A percentile compares a stretch with the other conserved stretches of the same genome.
Evolutionary conservation across 2,113 vertebrate species (phyloP).

Genomic region (Xenopus tropicalis): DNA sequence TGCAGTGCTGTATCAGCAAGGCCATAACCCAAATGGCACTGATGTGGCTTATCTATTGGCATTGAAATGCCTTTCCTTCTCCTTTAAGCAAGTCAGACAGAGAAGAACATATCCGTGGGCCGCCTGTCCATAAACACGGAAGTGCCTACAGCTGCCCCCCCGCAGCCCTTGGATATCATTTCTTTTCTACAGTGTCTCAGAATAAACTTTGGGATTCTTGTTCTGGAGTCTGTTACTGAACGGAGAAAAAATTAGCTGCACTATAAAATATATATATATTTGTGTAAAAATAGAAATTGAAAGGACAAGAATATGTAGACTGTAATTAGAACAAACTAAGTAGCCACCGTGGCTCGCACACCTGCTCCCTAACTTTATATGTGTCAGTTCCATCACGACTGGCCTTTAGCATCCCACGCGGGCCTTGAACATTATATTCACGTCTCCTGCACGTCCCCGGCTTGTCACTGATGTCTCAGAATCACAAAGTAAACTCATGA

Average conservation of each 20-base stretch:
- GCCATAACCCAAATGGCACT: too few species aligned
- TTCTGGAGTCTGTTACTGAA: too few species aligned
- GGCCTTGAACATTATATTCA: constrained; percentile 25
- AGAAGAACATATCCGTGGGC: constrained; percentile 24
- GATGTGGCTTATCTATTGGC: too few species aligned
- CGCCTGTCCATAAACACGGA: constrained; percentile 27
- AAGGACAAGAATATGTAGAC: not conserved
- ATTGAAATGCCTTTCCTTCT: too few species aligned
- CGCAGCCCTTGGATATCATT: too few species aligned
- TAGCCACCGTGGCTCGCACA: not conserved
- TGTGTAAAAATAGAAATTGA: not conserved
- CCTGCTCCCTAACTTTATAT: not conserved
- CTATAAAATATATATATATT: too few species aligned
- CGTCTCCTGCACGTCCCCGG: constrained; percentile 22
- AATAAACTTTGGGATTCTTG: too few species aligned
- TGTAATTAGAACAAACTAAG: not conserved
- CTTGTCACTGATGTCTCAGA: constrained; percentile 31
- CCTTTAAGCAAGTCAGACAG: constrained; percentile 25
- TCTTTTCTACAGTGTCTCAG: too few species aligned
- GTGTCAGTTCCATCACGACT: not conserved
- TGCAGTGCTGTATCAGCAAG: too few species aligned
- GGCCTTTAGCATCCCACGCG: not conserved
- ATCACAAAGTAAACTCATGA: constrained; percentile 42
- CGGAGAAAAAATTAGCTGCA: too few species aligned
- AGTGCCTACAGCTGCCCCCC: constrained; percentile 12